Conservation (phyloP, 2,113 vertebrate species). For the Sturnus vulgaris region DNA sequence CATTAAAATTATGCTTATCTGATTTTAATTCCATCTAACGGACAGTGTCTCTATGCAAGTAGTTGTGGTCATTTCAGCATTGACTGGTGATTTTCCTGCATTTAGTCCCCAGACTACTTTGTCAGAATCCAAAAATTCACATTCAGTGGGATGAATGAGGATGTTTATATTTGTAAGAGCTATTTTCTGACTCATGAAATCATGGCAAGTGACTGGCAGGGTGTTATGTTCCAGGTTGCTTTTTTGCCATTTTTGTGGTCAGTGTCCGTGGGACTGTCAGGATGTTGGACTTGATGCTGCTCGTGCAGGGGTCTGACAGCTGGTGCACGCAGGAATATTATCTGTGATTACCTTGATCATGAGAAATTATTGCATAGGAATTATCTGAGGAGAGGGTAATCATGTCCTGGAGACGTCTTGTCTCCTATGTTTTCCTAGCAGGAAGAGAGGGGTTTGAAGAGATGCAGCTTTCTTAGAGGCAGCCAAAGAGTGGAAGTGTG, state of each 20-base stretch:
- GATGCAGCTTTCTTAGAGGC: neutral
- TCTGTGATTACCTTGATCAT: neutral
- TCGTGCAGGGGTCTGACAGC: neutral
- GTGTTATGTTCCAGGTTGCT: neutral
- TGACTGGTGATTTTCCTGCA: neutral
- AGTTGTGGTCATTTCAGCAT: accelerated
- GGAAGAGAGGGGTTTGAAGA: neutral
- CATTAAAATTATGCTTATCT: neutral
- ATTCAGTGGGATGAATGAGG: neutral
- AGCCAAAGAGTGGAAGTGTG: neutral
- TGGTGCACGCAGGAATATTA: neutral
- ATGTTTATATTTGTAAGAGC: neutral
- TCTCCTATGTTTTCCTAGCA: neutral
- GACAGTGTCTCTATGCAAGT: neutral
- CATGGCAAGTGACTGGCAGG: neutral
- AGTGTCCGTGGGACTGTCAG: accelerated
- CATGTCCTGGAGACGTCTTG: neutral
- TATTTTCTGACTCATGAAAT: neutral
- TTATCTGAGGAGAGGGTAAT: neutral
- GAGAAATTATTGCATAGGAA: neutral
- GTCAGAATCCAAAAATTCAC: neutral
- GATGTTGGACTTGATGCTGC: neutral
- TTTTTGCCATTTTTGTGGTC: neutral
- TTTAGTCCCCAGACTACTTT: neutral
- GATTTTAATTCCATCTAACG: neutral